These are phyloP conservation scores for Leptopilina boulardi DNA, from an alignment of 1,140 invertebrate genomes.

Conservation along the genomic window DNA sequence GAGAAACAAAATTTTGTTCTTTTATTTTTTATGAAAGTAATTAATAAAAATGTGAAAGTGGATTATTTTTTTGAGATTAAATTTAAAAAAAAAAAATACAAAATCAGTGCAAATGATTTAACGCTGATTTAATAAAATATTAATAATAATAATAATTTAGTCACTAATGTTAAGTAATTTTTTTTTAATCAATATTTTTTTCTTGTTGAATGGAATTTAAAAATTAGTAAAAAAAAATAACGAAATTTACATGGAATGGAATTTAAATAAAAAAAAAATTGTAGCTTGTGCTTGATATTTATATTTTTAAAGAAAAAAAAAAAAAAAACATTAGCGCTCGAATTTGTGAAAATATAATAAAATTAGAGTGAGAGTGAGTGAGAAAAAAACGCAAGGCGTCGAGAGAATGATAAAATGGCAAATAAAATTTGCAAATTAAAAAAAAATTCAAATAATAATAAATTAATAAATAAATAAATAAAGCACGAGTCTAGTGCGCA, in stretches of 20 bases:
- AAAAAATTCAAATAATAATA: too few relatives aligned
- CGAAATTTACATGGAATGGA: conserved; percentile 37
- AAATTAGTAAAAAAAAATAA: conserved; percentile 35
- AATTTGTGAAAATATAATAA: conserved; percentile 45
- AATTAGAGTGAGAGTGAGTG: conserved; percentile 45
- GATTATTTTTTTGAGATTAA: conserved; percentile 33
- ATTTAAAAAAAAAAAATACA: conserved; percentile 33
- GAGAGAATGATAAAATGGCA: conserved; percentile 41
- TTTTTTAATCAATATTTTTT: conserved; percentile 43
- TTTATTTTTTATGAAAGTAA: background rate
- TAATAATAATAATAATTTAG: conserved; percentile 60
- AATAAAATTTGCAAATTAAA: conserved; percentile 43
- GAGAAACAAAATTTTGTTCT: conserved; percentile 28
- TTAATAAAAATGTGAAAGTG: conserved; percentile 33
- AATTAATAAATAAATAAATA: conserved; percentile 35
- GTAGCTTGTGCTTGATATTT: conserved; percentile 72
- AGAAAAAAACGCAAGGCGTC: conserved; percentile 38
- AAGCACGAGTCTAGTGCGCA: conserved; percentile 35
- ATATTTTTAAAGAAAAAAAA: conserved; percentile 67
- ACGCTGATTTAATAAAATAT: conserved; percentile 43
- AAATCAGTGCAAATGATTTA: conserved; percentile 51
- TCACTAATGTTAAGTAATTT: conserved; percentile 69
- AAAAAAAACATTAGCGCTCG: conserved; percentile 49
- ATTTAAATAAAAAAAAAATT: conserved; percentile 47
- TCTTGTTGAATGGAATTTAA: conserved; percentile 14